Conservation (phyloP, 2,113 vertebrate species). For the Camelus dromedarius region DNA sequence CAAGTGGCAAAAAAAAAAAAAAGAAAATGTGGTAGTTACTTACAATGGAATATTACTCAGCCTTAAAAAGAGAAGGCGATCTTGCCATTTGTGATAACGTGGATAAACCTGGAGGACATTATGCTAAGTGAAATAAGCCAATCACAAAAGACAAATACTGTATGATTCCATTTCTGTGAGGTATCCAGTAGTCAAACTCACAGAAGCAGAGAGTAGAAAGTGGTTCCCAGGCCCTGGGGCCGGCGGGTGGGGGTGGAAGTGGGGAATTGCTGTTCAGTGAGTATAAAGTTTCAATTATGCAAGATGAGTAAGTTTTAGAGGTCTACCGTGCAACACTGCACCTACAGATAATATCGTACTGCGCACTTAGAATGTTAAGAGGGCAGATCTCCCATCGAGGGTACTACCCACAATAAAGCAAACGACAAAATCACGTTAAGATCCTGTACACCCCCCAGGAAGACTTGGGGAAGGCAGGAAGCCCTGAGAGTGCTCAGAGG, state of each 20-base stretch:
- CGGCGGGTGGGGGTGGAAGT: neutral
- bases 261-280: neutral
- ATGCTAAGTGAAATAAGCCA: neutral
- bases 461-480: no score
- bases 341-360: neutral
- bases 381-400: neutral
- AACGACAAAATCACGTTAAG: neutral
- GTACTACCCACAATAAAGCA: neutral
- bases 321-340: rapidly evolving
- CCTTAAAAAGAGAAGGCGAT: neutral
- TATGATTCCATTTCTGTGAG: neutral
- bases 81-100: neutral
- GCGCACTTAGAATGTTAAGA: neutral
- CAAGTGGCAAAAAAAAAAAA: neutral
- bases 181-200: neutral
- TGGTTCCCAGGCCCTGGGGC: neutral
- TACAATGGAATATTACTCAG: neutral
- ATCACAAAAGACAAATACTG: neutral
- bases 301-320: neutral
- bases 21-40: neutral
- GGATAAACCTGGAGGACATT: neutral
- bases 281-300: neutral
- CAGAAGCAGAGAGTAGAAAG: neutral
- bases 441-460: neutral
- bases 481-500: neutral